Percentiles rank a stretch among this genome's conserved stretches.
Conservation (phyloP, 1,140 invertebrate species). For the Periplaneta americana region DNA sequence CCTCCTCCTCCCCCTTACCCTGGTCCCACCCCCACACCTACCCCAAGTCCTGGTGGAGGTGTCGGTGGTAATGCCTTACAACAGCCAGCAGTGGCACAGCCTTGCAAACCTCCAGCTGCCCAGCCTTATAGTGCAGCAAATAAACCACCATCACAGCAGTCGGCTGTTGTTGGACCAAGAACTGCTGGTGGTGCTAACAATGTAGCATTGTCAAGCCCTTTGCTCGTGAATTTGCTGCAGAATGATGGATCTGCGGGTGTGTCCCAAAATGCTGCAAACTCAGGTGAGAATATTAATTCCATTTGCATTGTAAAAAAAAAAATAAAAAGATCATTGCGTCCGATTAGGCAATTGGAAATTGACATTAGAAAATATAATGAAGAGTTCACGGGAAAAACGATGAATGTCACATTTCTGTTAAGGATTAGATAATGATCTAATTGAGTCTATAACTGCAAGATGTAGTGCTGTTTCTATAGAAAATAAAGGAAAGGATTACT, state of each 20-base stretch:
- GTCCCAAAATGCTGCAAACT: neutral
- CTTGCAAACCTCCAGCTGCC: slow-evolving; percentile 1
- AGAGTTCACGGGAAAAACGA: too few species aligned
- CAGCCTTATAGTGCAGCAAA: slow-evolving; percentile 2
- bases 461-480: too few species aligned
- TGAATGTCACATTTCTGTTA: too few species aligned
- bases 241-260: slow-evolving; percentile 53
- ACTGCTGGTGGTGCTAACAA: slow-evolving; percentile 25
- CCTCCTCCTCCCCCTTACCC: slow-evolving; percentile 45
- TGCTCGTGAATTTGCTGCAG: slow-evolving; percentile 86
- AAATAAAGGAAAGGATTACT: too few species aligned
- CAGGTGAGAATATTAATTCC: neutral
- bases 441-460: too few species aligned
- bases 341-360: too few species aligned
- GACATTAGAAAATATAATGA: too few species aligned
- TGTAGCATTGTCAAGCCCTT: slow-evolving; percentile 76
- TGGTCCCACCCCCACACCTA: slow-evolving; percentile 25
- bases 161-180: neutral
- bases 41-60: neutral
- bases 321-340: too few species aligned
- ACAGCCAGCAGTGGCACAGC: slow-evolving; percentile 1
- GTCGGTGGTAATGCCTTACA: slow-evolving; percentile 13
- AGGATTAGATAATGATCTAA: too few species aligned
- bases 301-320: too few species aligned
- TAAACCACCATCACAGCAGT: neutral